These are phyloP conservation scores for Lasioglossum pauxillum DNA, from an alignment of 2,888 invertebrate genomes.

Conservation along the genomic window DNA sequence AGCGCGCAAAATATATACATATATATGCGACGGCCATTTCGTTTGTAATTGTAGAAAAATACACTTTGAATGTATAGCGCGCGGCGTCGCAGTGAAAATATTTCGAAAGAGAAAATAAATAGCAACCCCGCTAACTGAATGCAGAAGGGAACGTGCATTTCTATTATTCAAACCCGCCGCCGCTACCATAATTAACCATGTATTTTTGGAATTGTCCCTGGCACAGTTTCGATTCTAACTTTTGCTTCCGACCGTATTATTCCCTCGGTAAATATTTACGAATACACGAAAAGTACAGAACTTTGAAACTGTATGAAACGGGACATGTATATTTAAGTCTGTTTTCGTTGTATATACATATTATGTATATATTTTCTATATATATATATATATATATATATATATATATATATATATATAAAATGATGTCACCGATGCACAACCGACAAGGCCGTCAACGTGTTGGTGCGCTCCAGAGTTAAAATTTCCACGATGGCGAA, in stretches of 20 bases:
- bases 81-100: conserved; percentile 15
- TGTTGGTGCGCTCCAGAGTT: background rate
- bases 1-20: conserved; percentile 10
- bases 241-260: background rate
- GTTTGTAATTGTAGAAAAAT: conserved; percentile 33
- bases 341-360: background rate
- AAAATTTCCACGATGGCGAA: conserved; percentile 14
- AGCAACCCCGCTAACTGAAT: background rate
- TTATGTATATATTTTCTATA: background rate
- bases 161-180: background rate
- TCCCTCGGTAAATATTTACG: conserved; percentile 4
- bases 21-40: background rate
- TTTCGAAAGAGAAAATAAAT: conserved; percentile 18
- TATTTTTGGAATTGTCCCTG: background rate
- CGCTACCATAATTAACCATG: background rate
- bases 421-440: background rate
- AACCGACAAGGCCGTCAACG: background rate
- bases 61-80: conserved; percentile 38
- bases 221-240: background rate
- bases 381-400: background rate
- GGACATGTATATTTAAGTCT: background rate
- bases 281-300: background rate
- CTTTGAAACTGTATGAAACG: background rate
- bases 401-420: background rate
- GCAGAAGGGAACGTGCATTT: background rate